Evolutionary conservation across 2,113 vertebrate species (phyloP).

Genomic region (Ailurus styani): DNA sequence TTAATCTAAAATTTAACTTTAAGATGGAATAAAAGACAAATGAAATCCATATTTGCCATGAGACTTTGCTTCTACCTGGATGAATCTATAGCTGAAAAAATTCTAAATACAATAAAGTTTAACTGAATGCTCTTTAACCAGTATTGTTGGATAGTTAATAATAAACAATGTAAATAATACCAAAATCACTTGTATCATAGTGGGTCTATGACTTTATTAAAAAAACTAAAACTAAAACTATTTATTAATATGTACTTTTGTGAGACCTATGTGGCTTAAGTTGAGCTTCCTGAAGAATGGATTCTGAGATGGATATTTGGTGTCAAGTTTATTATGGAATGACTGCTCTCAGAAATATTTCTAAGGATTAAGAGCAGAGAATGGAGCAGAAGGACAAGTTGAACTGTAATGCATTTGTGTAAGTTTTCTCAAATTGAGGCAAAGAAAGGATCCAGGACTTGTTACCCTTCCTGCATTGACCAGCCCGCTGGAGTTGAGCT

Average conservation of each 20-base stretch:
- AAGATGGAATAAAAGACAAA: neutral
- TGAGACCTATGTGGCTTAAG: neutral
- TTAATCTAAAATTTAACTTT: conserved; percentile 20
- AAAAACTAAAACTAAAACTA: neutral
- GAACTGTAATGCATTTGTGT: neutral
- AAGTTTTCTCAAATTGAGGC: neutral
- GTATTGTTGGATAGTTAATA: neutral
- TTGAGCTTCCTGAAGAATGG: neutral
- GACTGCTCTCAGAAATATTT: neutral
- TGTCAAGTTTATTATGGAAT: neutral
- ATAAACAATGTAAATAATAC: neutral
- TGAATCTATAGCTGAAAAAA: neutral
- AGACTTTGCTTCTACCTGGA: neutral
- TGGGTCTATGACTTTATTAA: neutral
- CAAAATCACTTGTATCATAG: neutral
- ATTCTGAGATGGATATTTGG: neutral
- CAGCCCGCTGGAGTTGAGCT: no score
- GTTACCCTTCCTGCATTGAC: neutral
- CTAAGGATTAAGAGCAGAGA: neutral
- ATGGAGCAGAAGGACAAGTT: neutral
- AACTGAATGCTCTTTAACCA: neutral
- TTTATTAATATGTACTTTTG: neutral
- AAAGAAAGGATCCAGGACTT: neutral
- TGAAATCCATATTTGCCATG: neutral
- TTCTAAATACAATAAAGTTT: neutral